phyloP scores from a whole-genome alignment of 2,888 invertebrate species.

The Odiellus spinosus region DNA sequence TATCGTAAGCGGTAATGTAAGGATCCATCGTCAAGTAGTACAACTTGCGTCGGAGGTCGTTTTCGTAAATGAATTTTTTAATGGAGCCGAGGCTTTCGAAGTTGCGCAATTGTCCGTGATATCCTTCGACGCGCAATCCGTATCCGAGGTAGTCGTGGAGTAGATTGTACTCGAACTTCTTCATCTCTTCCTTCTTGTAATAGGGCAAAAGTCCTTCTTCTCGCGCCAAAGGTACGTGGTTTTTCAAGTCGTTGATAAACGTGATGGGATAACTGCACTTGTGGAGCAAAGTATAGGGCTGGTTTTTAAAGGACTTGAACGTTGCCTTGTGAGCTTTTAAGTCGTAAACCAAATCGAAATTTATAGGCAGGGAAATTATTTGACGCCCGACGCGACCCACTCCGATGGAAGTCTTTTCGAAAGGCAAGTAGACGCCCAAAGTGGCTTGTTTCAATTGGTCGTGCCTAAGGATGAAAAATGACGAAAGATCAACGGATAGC shows the following conservation, averaged over 20 bases:
- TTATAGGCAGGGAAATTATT: conserved; percentile 14
- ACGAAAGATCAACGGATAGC: no score
- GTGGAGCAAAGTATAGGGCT: conserved; percentile 15
- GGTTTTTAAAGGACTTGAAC: conserved; percentile 9
- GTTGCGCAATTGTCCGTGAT: conserved; percentile 7
- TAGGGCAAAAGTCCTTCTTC: conserved; percentile 9
- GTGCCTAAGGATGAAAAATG: conserved; percentile 2
- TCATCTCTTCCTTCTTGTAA: conserved; percentile 1
- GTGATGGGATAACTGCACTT: conserved; percentile 15
- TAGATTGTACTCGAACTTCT: conserved; percentile 7
- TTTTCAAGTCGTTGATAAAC: conserved; percentile 10
- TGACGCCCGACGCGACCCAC: conserved; percentile 11
- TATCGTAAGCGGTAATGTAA: conserved; percentile 12
- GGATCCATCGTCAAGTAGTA: conserved; percentile 15
- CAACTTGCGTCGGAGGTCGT: conserved; percentile 12
- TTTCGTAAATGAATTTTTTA: conserved; percentile 10
- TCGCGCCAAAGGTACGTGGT: conserved; percentile 3
- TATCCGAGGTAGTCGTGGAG: conserved; percentile 12
- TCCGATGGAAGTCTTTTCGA: conserved; percentile 9
- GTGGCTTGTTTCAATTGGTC: conserved; percentile 8
- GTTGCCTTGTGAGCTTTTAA: conserved; percentile 11
- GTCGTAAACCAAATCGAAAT: conserved; percentile 9
- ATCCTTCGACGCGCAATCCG: conserved; percentile 10
- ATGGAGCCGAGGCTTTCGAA: conserved; percentile 13
- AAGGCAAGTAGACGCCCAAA: conserved; percentile 11